phyloP scores from a whole-genome alignment of 2,113 vertebrate genomes.

The Colaptes auratus region DNA sequence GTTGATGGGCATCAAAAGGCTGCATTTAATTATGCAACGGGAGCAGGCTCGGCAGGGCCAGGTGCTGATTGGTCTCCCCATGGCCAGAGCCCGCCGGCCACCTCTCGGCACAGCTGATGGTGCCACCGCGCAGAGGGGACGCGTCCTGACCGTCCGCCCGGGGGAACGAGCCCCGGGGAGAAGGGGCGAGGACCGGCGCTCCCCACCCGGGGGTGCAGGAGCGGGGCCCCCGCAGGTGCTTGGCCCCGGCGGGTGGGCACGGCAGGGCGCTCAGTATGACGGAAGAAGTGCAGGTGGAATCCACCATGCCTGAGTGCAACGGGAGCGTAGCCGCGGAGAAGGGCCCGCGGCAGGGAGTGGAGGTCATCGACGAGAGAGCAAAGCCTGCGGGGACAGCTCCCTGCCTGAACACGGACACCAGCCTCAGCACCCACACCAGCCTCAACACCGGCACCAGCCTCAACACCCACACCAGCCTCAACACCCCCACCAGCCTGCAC shows the following conservation, averaged over 20 bases:
- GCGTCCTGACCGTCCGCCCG: not conserved
- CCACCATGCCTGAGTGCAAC: conserved; percentile 56
- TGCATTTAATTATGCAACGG: conserved; percentile 71
- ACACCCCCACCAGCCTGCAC: not conserved
- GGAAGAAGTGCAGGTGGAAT: conserved; percentile 24
- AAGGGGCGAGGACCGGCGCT: not conserved
- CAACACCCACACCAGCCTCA: not conserved
- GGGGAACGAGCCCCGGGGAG: not conserved
- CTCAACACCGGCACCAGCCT: not conserved
- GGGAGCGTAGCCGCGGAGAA: conserved; percentile 17
- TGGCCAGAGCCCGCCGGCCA: not conserved
- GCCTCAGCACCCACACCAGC: not conserved
- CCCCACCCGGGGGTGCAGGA: not conserved
- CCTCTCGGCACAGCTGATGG: conserved; percentile 27
- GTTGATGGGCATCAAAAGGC: conserved; percentile 79
- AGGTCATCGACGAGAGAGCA: conserved; percentile 45
- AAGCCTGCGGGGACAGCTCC: not conserved
- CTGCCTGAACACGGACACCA: not conserved
- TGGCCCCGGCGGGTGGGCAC: rapidly evolving
- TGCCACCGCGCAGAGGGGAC: conserved; percentile 6
- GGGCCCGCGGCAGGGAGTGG: conserved; percentile 34
- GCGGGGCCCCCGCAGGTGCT: not conserved
- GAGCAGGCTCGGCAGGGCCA: conserved; percentile 3
- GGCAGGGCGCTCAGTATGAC: conserved; percentile 65
- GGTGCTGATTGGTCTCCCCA: conserved; percentile 50